Evolutionary conservation across 2,113 vertebrate species (phyloP), one percentile per base, ranked within the genome.

Genomic region (Garra rufa): DNA sequence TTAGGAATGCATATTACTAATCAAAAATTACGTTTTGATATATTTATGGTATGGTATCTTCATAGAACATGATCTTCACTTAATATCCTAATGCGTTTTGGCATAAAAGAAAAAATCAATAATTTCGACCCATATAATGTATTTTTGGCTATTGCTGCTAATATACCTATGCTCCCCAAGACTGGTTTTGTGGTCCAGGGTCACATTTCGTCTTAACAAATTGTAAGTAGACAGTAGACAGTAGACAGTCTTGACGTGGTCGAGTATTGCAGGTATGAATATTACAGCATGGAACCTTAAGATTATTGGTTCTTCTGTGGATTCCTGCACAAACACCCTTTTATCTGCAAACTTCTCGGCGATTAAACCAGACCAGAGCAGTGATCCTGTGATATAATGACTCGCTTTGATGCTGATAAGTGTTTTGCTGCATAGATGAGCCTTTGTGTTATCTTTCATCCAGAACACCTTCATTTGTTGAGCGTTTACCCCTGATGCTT

Each of bases 401-500:
- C 17, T 65, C 15, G 11, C 57, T 63, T 30, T 67, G 44, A 67
- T 55, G 48, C 52, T 8, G 52, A 79, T 70, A 44, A 76, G 63
- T 73, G 21, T 89, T 82, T 82, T 87, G 76, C 82, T 28, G 71
- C 86, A 83, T 86, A 88, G 84, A 91, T 75, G 43, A 86, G 87
- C 81, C 86, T 89, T 85, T 83, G 71, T 83, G 85, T 77, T 85
- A 85, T 86, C 85, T 87, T 81, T 88, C 85, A 83, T 87, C 88
- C 76, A 79, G 87, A 89, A 87, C 76, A 86, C 83, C 74, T 89
- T 57, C 83, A 88, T 91, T 90, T 88, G 85, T 87, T 87, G 71
- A 85, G 63, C 85, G 79, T 91, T 93, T 91, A 88, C 71, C 88
- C 85, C 71, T 88, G 46, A 82, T 88, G 89, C 88, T 84, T 76